Conservation (phyloP, 1,140 invertebrate genomes). For the Bombus cullumanus region DNA sequence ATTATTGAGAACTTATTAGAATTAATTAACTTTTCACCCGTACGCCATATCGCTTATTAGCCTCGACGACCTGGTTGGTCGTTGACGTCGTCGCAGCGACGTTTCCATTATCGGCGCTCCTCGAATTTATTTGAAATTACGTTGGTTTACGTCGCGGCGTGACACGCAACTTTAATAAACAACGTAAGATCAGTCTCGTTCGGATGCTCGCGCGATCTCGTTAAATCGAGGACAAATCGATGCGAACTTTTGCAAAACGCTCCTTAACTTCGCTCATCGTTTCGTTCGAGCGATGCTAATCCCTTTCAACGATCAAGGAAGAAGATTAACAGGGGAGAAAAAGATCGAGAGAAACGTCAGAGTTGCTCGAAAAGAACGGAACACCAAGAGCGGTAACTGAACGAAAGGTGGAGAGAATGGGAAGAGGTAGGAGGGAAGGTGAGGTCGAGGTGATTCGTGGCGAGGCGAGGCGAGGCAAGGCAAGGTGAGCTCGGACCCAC, state of each 20-base stretch:
- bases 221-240: constrained; percentile 14
- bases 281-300: neutral
- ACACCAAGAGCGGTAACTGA: constrained; percentile 53
- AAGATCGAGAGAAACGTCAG: neutral
- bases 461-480: constrained; percentile 58
- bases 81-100: neutral
- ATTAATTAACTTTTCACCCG: constrained; percentile 76
- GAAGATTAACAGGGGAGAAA: neutral
- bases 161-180: neutral
- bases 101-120: neutral
- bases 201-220: neutral
- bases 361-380: constrained; percentile 34
- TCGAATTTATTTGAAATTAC: neutral
- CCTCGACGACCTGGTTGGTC: constrained; percentile 10
- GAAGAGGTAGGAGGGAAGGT: constrained; percentile 54
- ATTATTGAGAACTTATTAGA: constrained; percentile 72
- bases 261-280: neutral
- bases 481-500: constrained; percentile 72
- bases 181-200: neutral
- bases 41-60: constrained; percentile 41
- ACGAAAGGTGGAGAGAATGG: constrained; percentile 49
- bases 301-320: constrained; percentile 11
- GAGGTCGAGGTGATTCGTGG: constrained; percentile 62
- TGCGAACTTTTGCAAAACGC: neutral
- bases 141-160: neutral